A percentile compares a stretch with the other conserved stretches of the same genome.
These are phyloP conservation scores for Dendrophyllia cribrosa DNA, from an alignment of 64 coral and sea anemone genomes.

Conservation along the genomic window DNA sequence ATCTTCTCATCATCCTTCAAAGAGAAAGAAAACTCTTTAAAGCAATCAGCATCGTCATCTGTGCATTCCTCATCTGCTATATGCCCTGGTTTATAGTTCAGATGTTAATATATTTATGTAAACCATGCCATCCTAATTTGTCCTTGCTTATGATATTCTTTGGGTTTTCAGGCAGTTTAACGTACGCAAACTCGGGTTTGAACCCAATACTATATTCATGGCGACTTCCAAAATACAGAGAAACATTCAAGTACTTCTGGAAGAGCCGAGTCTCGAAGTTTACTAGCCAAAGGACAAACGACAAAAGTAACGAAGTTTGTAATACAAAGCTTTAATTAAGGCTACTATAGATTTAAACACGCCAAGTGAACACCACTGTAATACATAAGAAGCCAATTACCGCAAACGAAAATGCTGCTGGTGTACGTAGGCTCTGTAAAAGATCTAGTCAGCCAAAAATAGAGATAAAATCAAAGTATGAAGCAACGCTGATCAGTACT, in stretches of 20 bases:
- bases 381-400: too few species aligned
- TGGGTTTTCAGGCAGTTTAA: constrained; percentile 24
- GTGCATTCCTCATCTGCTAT: constrained; percentile 9
- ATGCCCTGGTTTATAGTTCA: constrained; percentile 8
- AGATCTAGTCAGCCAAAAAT: too few species aligned
- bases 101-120: background rate
- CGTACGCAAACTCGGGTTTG: background rate
- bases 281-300: too few species aligned
- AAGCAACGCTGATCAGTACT: too few species aligned
- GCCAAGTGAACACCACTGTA: too few species aligned
- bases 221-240: background rate
- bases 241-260: background rate
- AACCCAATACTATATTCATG: background rate
- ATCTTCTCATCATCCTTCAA: background rate
- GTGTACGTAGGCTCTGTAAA: too few species aligned
- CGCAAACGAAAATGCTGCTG: too few species aligned
- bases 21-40: constrained; percentile 36
- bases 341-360: too few species aligned
- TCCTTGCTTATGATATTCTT: background rate
- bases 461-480: too few species aligned
- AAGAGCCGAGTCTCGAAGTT: background rate
- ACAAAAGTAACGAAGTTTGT: too few species aligned
- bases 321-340: too few species aligned
- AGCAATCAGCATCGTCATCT: constrained; percentile 18
- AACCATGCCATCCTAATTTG: background rate